Conservation (phyloP, 2,888 invertebrate genomes). For the Mactromeris polynyma region DNA sequence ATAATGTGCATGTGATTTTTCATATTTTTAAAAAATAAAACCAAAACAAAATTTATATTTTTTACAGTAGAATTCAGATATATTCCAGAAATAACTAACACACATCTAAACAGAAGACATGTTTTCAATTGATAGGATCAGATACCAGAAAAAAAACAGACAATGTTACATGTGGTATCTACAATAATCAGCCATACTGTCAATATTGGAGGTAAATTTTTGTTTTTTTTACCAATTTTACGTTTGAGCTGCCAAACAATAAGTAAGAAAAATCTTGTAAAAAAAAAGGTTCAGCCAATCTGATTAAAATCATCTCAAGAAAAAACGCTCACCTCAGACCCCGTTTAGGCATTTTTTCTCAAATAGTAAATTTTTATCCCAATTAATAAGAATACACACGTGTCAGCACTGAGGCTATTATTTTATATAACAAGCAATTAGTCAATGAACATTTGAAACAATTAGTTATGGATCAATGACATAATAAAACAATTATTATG, state of each 20-base stretch:
- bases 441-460: conserved; percentile 8
- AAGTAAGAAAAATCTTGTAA: not conserved
- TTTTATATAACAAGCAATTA: not conserved
- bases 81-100: not conserved
- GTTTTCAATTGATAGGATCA: not conserved
- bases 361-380: not conserved
- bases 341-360: conserved; percentile 22
- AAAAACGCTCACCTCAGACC: conserved; percentile 19
- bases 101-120: not conserved
- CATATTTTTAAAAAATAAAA: not conserved
- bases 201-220: not conserved
- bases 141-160: not conserved
- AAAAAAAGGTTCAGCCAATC: not conserved
- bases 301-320: no score
- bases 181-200: not conserved
- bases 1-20: not conserved
- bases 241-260: no score
- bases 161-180: not conserved
- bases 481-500: not conserved
- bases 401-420: no score
- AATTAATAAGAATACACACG: not conserved
- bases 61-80: not conserved
- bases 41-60: not conserved
- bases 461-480: not conserved
- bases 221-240: not conserved